A percentile compares a stretch with the other conserved stretches of the same genome.
Conservation (phyloP, 2,888 invertebrate genomes). For the Epirrita christyi region DNA sequence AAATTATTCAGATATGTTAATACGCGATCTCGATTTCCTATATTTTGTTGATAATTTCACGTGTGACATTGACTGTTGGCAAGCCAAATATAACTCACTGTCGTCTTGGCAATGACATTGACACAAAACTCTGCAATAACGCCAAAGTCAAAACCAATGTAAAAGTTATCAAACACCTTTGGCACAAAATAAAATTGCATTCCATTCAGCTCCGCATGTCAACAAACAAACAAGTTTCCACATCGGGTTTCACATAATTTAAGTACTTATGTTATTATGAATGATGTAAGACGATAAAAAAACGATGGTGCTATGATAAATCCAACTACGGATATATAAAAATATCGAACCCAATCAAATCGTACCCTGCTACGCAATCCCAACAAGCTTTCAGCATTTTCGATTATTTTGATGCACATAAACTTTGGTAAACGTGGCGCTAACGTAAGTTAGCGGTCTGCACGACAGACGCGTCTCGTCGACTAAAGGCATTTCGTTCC, state of each 20-base stretch:
- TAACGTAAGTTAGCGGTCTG: constrained; percentile 39
- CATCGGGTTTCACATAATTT: neutral
- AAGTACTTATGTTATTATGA: neutral
- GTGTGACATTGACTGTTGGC: neutral
- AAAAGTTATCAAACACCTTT: neutral
- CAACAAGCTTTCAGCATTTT: constrained; percentile 78
- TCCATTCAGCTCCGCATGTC: neutral
- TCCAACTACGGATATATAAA: constrained; percentile 1
- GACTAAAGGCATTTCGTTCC: constrained; percentile 47
- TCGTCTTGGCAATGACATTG: constrained; percentile 22
- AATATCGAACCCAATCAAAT: constrained; percentile 44
- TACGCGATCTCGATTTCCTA: neutral
- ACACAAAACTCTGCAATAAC: constrained; percentile 1
- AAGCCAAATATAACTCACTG: constrained; percentile 17
- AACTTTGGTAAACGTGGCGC: constrained; percentile 43
- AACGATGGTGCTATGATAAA: neutral
- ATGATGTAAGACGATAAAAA: constrained; percentile 10
- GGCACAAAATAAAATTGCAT: constrained; percentile 1
- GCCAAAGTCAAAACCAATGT: constrained; percentile 2
- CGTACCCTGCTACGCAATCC: constrained; percentile 76
- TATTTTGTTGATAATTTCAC: neutral
- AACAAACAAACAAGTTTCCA: neutral
- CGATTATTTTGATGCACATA: constrained; percentile 44
- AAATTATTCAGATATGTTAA: neutral
- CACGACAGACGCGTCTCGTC: constrained; percentile 49